Evolutionary conservation across 2,113 vertebrate genomes (phyloP).

Genomic region (Ochotona princeps): DNA sequence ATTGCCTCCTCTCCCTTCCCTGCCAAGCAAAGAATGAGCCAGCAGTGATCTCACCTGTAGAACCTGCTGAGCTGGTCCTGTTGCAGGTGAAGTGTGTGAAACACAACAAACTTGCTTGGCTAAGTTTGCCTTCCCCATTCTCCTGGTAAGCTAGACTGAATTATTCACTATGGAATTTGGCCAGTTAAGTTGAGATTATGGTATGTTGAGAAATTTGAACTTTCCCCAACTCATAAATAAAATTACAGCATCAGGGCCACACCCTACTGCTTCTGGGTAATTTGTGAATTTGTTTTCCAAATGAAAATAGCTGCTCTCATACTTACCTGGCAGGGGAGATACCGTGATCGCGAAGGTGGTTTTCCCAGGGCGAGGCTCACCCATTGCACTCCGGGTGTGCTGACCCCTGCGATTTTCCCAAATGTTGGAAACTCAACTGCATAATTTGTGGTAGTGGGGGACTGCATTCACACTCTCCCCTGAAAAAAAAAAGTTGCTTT

Average conservation of each 20-base stretch:
- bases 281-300: slow-evolving; percentile 9
- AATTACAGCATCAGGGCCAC: slow-evolving; percentile 26
- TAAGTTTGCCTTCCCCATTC: background rate
- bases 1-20: slow-evolving; percentile 12
- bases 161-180: slow-evolving; percentile 51
- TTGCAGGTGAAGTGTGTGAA: slow-evolving; percentile 44
- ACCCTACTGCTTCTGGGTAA: slow-evolving; percentile 53
- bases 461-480: too few species aligned
- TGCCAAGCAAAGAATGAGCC: background rate
- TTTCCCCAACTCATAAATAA: slow-evolving; percentile 66
- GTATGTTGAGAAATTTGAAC: slow-evolving; percentile 72
- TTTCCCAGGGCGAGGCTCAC: too few species aligned
- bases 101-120: slow-evolving; percentile 42
- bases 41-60: slow-evolving; percentile 55
- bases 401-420: too few species aligned
- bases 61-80: slow-evolving; percentile 68
- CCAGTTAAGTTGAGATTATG: slow-evolving; percentile 67
- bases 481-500: slow-evolving; percentile 14
- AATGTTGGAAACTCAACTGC: too few species aligned
- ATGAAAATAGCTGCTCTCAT: slow-evolving; percentile 42
- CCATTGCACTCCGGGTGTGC: too few species aligned
- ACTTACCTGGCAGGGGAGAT: too few species aligned
- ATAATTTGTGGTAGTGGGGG: too few species aligned
- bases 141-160: slow-evolving; percentile 49
- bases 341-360: too few species aligned